Conservation (phyloP, 2,888 invertebrate species). For the Antheraea assamensis region DNA sequence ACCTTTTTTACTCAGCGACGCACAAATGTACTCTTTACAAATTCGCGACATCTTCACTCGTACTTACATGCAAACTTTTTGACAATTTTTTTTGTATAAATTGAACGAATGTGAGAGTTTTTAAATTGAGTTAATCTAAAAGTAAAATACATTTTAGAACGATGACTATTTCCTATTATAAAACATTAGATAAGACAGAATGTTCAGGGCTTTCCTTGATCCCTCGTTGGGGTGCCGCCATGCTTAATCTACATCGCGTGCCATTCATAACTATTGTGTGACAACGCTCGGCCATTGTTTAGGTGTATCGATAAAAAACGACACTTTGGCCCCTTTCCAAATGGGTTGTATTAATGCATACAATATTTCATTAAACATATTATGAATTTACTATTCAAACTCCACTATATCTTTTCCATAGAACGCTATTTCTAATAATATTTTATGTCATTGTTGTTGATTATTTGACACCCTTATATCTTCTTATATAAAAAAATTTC, state of each 20-base stretch:
- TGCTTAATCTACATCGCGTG: constrained; percentile 79
- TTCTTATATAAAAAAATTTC: no score
- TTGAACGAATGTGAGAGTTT: no score
- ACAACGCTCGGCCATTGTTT: constrained; percentile 70
- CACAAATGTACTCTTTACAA: no score
- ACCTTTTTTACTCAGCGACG: no score
- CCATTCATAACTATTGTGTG: constrained; percentile 76
- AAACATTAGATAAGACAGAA: constrained; percentile 37
- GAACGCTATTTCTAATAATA: no score
- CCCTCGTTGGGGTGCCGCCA: constrained; percentile 53
- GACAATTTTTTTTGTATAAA: no score
- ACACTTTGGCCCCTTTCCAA: constrained; percentile 72
- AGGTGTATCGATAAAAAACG: constrained; percentile 73
- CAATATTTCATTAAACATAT: constrained; percentile 32
- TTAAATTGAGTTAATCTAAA: not conserved
- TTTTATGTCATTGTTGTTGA: no score
- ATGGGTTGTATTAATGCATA: constrained; percentile 34
- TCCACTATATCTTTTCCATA: no score
- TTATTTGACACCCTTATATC: no score
- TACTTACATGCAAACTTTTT: no score
- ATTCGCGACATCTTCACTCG: no score
- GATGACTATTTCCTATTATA: constrained; percentile 16
- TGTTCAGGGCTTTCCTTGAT: constrained; percentile 27
- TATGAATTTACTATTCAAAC: no score
- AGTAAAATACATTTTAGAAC: constrained; percentile 11